Evolutionary conservation across 2,113 vertebrate species (phyloP).

Genomic region (Myocastor coypus): DNA sequence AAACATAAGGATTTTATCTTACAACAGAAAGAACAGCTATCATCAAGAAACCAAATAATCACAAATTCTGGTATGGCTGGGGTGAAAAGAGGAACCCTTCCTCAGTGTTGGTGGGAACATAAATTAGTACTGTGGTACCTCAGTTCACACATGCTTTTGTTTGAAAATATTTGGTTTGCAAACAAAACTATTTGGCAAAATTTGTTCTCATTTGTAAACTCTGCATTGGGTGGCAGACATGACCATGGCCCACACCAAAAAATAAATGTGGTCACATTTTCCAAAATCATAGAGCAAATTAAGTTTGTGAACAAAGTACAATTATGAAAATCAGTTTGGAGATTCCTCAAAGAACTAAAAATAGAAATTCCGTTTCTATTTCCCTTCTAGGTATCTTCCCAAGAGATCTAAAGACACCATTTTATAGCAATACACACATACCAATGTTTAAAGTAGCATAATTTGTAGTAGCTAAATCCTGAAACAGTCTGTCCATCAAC

Average conservation of each 20-base stretch:
- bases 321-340: neutral
- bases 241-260: neutral
- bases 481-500: neutral
- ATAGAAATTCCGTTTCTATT: neutral
- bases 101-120: neutral
- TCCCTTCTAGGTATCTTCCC: neutral
- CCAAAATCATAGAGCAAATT: neutral
- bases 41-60: neutral
- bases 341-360: neutral
- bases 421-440: neutral
- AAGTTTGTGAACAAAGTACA: neutral
- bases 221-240: neutral
- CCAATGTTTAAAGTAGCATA: neutral
- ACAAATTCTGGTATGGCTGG: neutral
- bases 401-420: neutral
- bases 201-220: neutral
- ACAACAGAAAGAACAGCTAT: neutral
- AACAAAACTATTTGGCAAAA: neutral
- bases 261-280: neutral
- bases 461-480: neutral
- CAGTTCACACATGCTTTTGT: neutral
- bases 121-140: neutral
- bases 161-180: neutral
- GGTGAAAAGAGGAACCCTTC: neutral
- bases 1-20: neutral